phyloP scores from a whole-genome alignment of 1,140 invertebrate species.

The Formica selysi region DNA sequence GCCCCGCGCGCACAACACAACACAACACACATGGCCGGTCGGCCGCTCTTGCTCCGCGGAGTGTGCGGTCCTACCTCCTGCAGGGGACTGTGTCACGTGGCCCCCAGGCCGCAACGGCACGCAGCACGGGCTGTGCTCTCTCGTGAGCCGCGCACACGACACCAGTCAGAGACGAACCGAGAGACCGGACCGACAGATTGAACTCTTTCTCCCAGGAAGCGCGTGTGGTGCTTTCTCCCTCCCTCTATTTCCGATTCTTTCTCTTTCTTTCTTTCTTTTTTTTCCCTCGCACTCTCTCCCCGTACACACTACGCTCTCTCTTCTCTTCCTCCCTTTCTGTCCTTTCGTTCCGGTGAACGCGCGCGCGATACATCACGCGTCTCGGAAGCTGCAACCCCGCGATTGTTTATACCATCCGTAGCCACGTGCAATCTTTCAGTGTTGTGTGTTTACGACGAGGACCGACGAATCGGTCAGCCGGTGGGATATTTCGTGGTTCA shows the following conservation, averaged over 20 bases:
- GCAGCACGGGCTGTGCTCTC: conserved; percentile 75
- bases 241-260: conserved; percentile 31
- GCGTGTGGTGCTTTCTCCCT: conserved; percentile 59
- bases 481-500: conserved; percentile 21
- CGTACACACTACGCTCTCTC: neutral
- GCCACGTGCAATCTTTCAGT: conserved; percentile 49
- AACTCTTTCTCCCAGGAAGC: conserved; percentile 69
- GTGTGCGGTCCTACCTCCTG: conserved; percentile 78
- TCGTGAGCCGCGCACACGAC: conserved; percentile 74
- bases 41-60: conserved; percentile 56
- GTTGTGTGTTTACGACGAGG: conserved; percentile 37
- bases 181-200: conserved; percentile 78
- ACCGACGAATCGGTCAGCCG: neutral
- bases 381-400: conserved; percentile 31
- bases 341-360: neutral
- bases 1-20: conserved; percentile 64
- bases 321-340: conserved; percentile 18
- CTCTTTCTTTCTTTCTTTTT: conserved; percentile 8
- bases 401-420: conserved; percentile 22
- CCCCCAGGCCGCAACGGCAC: conserved; percentile 74
- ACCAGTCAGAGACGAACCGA: conserved; percentile 85
- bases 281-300: conserved; percentile 23
- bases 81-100: conserved; percentile 79
- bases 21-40: conserved; percentile 66
- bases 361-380: conserved; percentile 1